Conservation (phyloP, 1,140 invertebrate species). For the Nomia melanderi region DNA sequence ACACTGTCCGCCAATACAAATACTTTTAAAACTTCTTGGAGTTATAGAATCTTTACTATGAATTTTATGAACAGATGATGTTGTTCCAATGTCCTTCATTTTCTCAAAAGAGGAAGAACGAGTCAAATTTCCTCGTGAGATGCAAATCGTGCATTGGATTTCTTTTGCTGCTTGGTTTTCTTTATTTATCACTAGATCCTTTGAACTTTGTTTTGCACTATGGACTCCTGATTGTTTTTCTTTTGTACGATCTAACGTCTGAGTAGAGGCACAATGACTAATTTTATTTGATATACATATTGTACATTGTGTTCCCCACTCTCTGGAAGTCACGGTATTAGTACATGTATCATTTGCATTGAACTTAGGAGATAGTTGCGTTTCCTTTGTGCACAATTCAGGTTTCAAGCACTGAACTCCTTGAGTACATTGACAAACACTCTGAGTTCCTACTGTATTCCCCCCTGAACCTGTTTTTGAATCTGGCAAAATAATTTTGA, state of each 20-base stretch:
- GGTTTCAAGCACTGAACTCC: background rate
- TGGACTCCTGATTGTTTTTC: background rate
- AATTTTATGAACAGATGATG: background rate
- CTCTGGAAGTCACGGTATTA: background rate
- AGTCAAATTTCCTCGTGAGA: background rate
- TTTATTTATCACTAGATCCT: slow-evolving; percentile 12
- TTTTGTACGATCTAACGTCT: background rate
- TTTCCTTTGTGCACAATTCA: background rate
- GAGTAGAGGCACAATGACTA: background rate
- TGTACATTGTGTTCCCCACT: slow-evolving; percentile 6
- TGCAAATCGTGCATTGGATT: slow-evolving; percentile 21
- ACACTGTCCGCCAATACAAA: background rate
- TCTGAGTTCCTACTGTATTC: too few relatives aligned
- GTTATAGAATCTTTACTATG: background rate
- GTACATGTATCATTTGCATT: background rate
- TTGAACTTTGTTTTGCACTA: background rate
- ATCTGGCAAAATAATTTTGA: slow-evolving; percentile 28
- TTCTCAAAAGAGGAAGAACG: background rate
- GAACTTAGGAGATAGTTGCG: background rate
- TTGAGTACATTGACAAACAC: background rate
- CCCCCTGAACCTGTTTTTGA: too few relatives aligned
- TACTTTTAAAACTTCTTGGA: background rate
- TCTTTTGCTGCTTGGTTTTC: background rate
- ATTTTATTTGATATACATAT: background rate
- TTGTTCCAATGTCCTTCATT: slow-evolving; percentile 7